These are phyloP conservation scores for Nymphalis urticae DNA, from an alignment of 2,888 invertebrate species.

Conservation along the genomic window DNA sequence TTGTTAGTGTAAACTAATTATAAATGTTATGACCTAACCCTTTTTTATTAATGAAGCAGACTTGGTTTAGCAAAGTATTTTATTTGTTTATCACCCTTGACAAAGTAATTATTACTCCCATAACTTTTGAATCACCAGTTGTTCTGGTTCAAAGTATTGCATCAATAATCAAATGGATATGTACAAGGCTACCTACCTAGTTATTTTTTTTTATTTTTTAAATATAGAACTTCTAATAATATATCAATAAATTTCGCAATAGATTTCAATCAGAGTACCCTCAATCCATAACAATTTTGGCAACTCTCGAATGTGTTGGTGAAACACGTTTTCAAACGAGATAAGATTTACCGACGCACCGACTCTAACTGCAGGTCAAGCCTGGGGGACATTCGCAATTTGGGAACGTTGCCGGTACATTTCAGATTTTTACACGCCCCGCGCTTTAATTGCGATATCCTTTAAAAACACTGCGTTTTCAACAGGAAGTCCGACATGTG, in stretches of 20 bases:
- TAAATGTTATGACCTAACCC: too few species aligned
- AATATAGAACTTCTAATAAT: too few species aligned
- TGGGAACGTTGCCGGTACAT: slow-evolving; percentile 52
- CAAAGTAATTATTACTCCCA: too few species aligned
- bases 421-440: slow-evolving; percentile 55
- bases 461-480: slow-evolving; percentile 8
- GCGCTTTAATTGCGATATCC: slow-evolving; percentile 44
- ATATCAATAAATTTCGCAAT: neutral
- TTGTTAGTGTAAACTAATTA: too few species aligned
- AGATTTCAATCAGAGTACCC: slow-evolving; percentile 1
- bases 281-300: slow-evolving; percentile 4
- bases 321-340: slow-evolving; percentile 46
- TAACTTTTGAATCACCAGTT: too few species aligned
- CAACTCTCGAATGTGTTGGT: slow-evolving; percentile 25
- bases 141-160: too few species aligned
- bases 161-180: too few species aligned
- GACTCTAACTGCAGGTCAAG: slow-evolving; percentile 49
- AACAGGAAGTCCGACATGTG: neutral
- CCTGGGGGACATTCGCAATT: slow-evolving; percentile 51
- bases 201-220: too few species aligned
- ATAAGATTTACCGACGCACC: slow-evolving; percentile 49
- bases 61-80: too few species aligned
- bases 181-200: too few species aligned
- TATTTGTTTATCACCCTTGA: too few species aligned
- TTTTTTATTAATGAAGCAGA: too few species aligned